Base-by-base conservation (phyloP, 2,113 vertebrate genomes). In the Rhineura floridana region DNA sequence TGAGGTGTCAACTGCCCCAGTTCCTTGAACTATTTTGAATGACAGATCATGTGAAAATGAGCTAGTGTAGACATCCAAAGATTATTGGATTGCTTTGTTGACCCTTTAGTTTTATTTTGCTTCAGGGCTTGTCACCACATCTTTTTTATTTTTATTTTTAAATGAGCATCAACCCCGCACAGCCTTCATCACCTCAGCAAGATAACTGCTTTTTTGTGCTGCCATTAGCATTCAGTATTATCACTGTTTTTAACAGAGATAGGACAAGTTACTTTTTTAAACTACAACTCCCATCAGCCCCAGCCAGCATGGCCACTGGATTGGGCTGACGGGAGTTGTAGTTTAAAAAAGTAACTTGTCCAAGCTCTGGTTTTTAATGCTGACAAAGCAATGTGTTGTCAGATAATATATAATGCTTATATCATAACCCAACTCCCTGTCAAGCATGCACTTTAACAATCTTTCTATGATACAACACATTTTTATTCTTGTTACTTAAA, bases 121-220 rank as follows among this genome's bases (percentile, higher is more conserved):
- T 67, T 44, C 50, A 44, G n/a, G 39, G 36, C 15, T 55, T 73
- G 50, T 62, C 39, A 59, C 39, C 30, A 28, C 52, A 87, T 42
- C 30, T 15, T 25, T 28, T 25, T 52, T 7, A 39, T 42, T 76
- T 46, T 76, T 70, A 10, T 67, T 1, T n/a, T n/a, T n/a, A n/a
- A n/a, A 82, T 70, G 83, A 75, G n/a, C 13, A 28, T n/a, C 10
- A 28, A 25, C 81, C 73, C 48, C 33, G 4, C 65, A 33, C 48
- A 77, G n/a, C 17, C 0, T 0, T 50, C 52, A 91, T 87, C 88
- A 90, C 55, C 44, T 67, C 69, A 87, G 44, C 59, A 87, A 84
- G 91, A 73, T 33, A 93, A 87, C 65, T 90, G 87, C 87, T 80
- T 90, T 93, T 82, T 79, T 91, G 21, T 79, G 59, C 0, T 6